Base-by-base conservation (phyloP, 2,888 invertebrate genomes). In the Darwinula stevensoni region DNA sequence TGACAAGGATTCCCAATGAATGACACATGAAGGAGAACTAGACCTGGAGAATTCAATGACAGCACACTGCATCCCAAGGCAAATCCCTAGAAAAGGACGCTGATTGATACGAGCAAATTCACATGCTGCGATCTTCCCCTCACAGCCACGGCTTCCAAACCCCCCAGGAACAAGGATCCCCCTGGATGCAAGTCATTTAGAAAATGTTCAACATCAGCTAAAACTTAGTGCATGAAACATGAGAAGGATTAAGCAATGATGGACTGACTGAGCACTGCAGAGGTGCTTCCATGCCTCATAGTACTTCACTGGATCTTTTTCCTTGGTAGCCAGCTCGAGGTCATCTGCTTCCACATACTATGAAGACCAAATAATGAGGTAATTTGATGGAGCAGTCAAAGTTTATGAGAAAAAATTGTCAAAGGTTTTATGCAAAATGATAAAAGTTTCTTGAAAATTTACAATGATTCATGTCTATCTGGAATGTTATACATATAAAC, bases 151-250 rank as follows among this genome's bases (percentile, higher is more conserved):
- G 40, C 69, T 67, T 1, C 97, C 97, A 50, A 99, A 97, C 9
- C 97, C 97, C 35, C 97, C 97, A 3, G 97, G 94, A 2, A 97
- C 82, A 40, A 97, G 62, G 1, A 94, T 67, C 17, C 88, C 91
- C 48, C 78, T 80, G 42, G 28, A 54, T 53, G 16, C 11, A 30
- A 22, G 16, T 16, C n/a, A 37, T 16, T 12, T 16, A 26, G 27
- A 13, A 30, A 36, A 11, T 9, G 2, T 5, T n/a, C 14, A 31
- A 30, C 2, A 14, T n/a, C 9, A 9, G 11, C 12, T 14, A 29
- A 15, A 12, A 13, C 28, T 9, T 13, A 9, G 29, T 14, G 16
- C 26, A 30, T 12, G 4, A 4, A 14, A 32, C 22, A 14, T 31
- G 11, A 12, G 17, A 13, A 32, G 26, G 27, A 14, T 30, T 16